Evolutionary conservation across 2,113 vertebrate genomes (phyloP).

Genomic region (Meleagris gallopavo): DNA sequence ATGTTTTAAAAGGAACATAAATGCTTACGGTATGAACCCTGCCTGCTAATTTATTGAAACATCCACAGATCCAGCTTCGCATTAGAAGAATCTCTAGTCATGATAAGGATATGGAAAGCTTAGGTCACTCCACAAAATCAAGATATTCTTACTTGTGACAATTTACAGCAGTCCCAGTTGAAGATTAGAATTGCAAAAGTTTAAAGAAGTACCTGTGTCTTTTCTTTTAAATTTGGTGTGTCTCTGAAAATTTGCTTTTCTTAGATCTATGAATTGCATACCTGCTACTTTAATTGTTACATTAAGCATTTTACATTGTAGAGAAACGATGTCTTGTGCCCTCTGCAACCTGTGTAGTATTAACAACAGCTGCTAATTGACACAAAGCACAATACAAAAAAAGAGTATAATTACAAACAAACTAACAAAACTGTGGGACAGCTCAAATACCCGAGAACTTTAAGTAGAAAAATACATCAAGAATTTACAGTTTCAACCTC

Average conservation of each 20-base stretch:
- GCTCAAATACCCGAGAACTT: background rate
- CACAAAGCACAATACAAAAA: background rate
- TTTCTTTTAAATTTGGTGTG: background rate
- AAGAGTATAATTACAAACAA: background rate
- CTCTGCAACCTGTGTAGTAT: background rate
- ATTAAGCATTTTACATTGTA: background rate
- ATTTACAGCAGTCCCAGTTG: background rate
- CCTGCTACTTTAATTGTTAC: background rate
- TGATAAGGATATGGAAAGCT: background rate
- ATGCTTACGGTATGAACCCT: background rate
- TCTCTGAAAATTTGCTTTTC: constrained; percentile 2
- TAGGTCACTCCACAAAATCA: background rate
- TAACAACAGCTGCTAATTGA: background rate
- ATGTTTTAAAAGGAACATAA: background rate
- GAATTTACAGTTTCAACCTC: background rate
- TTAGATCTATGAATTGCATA: background rate
- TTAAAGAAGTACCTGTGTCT: fast-evolving
- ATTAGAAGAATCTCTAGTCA: background rate
- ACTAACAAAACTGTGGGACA: background rate
- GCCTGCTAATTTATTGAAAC: background rate
- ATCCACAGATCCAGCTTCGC: background rate
- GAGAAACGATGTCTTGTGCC: background rate
- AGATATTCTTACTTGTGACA: background rate
- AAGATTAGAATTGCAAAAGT: background rate
- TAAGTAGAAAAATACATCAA: background rate